A percentile compares a stretch with the other conserved stretches of the same genome.
Evolutionary conservation across 2,113 vertebrate genomes (phyloP).

Genomic region (Carassius gibelio): DNA sequence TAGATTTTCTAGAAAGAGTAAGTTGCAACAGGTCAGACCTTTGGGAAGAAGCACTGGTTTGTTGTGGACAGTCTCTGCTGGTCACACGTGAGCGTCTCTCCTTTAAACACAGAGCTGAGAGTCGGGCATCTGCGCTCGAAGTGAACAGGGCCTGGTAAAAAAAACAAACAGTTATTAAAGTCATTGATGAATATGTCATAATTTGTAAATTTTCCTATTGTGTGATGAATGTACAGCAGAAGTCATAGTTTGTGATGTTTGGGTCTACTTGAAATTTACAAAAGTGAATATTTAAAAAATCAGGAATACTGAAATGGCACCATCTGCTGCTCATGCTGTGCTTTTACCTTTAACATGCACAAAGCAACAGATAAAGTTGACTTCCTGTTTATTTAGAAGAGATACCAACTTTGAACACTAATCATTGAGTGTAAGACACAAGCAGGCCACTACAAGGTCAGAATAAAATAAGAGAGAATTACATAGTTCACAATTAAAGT

Average conservation of each 20-base stretch:
- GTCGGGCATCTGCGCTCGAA: background rate
- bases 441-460: too few species aligned
- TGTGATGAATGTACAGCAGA: background rate
- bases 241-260: background rate
- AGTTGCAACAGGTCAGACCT: conserved; percentile 49
- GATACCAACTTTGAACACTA: too few species aligned
- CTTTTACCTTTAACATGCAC: background rate
- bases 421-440: too few species aligned
- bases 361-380: background rate
- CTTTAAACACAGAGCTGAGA: conserved; percentile 49
- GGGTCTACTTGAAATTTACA: too few species aligned
- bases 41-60: conserved; percentile 49
- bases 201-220: background rate
- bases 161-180: background rate
- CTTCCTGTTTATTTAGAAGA: too few species aligned
- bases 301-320: background rate
- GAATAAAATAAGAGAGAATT: too few species aligned
- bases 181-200: background rate
- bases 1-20: background rate
- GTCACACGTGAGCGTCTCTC: conserved; percentile 34
- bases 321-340: conserved; percentile 20
- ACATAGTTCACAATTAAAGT: background rate
- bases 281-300: too few species aligned
- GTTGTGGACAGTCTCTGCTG: conserved; percentile 51
- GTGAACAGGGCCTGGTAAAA: conserved; percentile 25